These are phyloP conservation scores for Toxotes chatareus DNA, from an alignment of 2,113 vertebrate species.

Conservation along the genomic window DNA sequence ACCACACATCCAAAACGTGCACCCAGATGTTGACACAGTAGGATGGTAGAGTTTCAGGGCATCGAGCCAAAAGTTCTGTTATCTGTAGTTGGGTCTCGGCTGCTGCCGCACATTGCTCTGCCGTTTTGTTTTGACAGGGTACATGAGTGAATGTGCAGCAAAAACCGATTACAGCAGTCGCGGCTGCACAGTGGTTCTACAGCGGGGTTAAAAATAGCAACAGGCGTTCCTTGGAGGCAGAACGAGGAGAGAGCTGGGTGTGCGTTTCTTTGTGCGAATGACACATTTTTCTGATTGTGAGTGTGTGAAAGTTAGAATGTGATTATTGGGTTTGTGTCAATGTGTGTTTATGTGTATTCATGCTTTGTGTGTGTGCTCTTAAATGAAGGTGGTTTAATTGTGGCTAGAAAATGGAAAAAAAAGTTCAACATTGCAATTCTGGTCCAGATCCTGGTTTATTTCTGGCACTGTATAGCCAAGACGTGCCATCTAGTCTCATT, in stretches of 20 bases:
- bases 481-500: conserved; percentile 50
- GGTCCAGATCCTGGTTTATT: conserved; percentile 69
- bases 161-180: conserved; percentile 1
- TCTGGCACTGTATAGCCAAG: conserved; percentile 44
- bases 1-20: neutral
- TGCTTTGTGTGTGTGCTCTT: neutral
- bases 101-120: conserved; percentile 41
- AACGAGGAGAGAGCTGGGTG: neutral
- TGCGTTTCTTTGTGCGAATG: conserved; percentile 29
- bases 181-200: conserved; percentile 1
- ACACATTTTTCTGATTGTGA: conserved; percentile 36
- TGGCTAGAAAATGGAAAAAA: conserved; percentile 46
- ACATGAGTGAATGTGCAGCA: conserved; percentile 46
- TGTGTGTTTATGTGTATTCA: neutral
- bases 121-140: conserved; percentile 57
- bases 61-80: neutral
- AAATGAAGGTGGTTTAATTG: conserved; percentile 44
- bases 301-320: conserved; percentile 21
- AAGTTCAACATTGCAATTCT: conserved; percentile 60
- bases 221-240: conserved; percentile 51
- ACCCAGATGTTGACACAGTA: conserved; percentile 50
- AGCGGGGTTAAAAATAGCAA: conserved; percentile 47
- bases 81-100: conserved; percentile 18
- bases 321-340: conserved; percentile 25
- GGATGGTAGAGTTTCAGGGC: conserved; percentile 41